Conservation (phyloP, 1,140 invertebrate species). For the Tetramorium alpestre region DNA sequence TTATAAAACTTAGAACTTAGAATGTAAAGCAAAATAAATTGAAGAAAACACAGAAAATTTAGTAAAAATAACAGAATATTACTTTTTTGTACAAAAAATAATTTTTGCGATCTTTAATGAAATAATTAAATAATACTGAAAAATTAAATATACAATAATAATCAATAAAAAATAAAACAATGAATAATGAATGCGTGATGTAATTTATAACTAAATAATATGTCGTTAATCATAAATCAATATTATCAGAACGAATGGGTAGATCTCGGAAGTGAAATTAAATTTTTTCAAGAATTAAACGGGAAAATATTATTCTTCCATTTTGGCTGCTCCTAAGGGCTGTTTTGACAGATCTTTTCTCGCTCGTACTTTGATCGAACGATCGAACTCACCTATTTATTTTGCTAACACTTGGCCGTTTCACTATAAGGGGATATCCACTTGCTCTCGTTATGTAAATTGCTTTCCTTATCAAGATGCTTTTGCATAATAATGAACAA, state of each 20-base stretch:
- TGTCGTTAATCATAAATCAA: slow-evolving; percentile 1
- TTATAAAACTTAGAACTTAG: background rate
- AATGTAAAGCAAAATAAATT: background rate
- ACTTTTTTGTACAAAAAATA: background rate
- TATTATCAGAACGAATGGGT: slow-evolving; percentile 34
- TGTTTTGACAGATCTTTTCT: slow-evolving; percentile 80
- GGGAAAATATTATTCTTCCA: slow-evolving; percentile 82
- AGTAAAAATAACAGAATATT: background rate
- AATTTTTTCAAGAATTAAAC: slow-evolving; percentile 45
- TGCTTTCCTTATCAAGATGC: slow-evolving; percentile 11
- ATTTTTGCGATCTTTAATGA: background rate
- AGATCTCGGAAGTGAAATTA: background rate
- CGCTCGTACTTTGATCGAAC: slow-evolving; percentile 74
- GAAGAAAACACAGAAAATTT: background rate
- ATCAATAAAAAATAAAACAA: slow-evolving; percentile 3
- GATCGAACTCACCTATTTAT: slow-evolving; percentile 78
- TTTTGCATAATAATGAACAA: slow-evolving; percentile 39
- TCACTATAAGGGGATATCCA: slow-evolving; percentile 51
- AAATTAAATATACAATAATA: background rate
- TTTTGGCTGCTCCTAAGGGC: slow-evolving; percentile 60
- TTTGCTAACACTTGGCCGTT: slow-evolving; percentile 78
- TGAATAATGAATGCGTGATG: background rate
- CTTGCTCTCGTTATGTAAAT: slow-evolving; percentile 73
- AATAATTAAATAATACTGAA: background rate
- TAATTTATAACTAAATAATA: slow-evolving; percentile 9